Conservation (phyloP, 2,888 invertebrate species). For the Erebia epiphron region DNA sequence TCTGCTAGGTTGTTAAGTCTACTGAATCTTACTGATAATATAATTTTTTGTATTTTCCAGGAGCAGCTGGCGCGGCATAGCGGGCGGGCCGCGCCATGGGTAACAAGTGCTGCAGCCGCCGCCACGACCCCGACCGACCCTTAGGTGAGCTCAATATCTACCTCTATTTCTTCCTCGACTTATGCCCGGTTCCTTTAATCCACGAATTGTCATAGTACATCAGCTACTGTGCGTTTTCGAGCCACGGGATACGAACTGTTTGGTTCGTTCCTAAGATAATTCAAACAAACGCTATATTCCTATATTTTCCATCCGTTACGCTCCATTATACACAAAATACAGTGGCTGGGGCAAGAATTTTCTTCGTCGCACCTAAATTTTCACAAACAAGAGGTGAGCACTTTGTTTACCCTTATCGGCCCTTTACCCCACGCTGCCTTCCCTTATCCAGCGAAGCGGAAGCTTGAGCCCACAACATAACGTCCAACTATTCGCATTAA, state of each 20-base stretch:
- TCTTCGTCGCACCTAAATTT: too few species aligned
- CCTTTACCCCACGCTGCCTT: slow-evolving; percentile 11
- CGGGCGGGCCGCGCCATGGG: slow-evolving; percentile 88
- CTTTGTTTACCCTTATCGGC: slow-evolving; percentile 12
- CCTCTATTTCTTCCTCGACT: background rate
- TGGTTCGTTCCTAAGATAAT: too few species aligned
- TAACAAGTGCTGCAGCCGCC: slow-evolving; percentile 94
- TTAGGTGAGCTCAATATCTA: slow-evolving; percentile 68
- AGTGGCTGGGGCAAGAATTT: too few species aligned
- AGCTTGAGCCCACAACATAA: slow-evolving; percentile 1
- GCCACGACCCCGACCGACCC: slow-evolving; percentile 88
- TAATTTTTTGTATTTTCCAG: slow-evolving; percentile 57
- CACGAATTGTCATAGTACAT: too few species aligned
- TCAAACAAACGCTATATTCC: too few species aligned
- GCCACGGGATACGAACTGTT: too few species aligned
- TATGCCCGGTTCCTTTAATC: too few species aligned
- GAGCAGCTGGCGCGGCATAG: slow-evolving; percentile 78
- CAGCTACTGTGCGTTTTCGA: too few species aligned
- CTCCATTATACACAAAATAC: too few species aligned
- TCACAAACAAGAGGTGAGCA: too few species aligned
- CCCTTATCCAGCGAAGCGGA: background rate
- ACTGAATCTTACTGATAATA: background rate
- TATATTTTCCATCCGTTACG: too few species aligned
- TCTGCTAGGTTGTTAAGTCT: too few species aligned
- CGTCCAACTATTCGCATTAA: slow-evolving; percentile 2